Base-by-base conservation (phyloP, 2,113 vertebrate genomes). In the Rana temporaria region DNA sequence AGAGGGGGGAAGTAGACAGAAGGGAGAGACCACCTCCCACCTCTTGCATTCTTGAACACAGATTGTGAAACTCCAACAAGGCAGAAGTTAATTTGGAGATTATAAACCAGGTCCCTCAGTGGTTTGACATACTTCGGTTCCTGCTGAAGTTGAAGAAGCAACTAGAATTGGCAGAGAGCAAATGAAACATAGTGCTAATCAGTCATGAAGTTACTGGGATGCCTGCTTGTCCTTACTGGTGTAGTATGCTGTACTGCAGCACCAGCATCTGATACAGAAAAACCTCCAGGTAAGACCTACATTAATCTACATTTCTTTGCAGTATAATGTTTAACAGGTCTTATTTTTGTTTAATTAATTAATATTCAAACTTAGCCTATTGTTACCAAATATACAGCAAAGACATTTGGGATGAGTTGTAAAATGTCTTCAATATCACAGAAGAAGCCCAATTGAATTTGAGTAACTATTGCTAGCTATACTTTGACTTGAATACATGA, bases 41-140 rank as follows among this genome's bases (percentile, higher is more conserved):
- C 63, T 14, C 16, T 22, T 80, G 78, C 78, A 80, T 80, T 80
- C 78, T 57, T 63, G 9, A n/a, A 52, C 56, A 30, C 24, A 15
- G 22, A 48, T 80, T 70, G 19, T 56, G n/a, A 69, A 68, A 18
- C 42, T 42, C 6, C 34, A 26, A 26, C 1, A 20, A 74, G 72
- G 56, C 53, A n/a, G 56, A 17, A 75, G 56, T 62, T 62, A 42
- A 42, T 60, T 62, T 16, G 1, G 78, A 70, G 78, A 71, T 62
- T 80, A 80, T 20, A 80, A 71, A 69, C 78, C 52, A 63, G 67
- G 22, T 55, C 38, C n/a, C 34, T 60, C 57, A 48, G 34, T 63
- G 67, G 18, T 14, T 12, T 62, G 30, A 42, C 6, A 30, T 67
- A 80, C 55, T 80, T 11, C 52, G 11, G 63, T 6, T 30, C 22